phyloP scores from a whole-genome alignment of 2,113 vertebrate species.

The Podarcis raffonei region DNA sequence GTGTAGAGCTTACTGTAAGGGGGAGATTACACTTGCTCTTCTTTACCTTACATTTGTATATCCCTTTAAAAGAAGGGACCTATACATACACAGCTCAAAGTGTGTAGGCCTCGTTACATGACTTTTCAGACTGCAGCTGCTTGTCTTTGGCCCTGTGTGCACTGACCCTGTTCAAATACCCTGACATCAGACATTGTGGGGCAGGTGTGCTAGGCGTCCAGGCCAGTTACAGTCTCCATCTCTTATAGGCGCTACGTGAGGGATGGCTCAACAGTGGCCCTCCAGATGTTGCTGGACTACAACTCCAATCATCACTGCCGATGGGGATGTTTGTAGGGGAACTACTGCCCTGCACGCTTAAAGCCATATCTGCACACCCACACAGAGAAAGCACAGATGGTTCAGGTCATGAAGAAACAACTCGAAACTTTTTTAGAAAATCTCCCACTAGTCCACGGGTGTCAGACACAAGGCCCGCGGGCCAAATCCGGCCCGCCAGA shows the following conservation, averaged over 20 bases:
- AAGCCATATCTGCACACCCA: background rate
- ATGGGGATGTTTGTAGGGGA: too few species aligned
- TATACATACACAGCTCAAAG: background rate
- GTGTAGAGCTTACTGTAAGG: background rate
- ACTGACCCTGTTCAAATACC: background rate
- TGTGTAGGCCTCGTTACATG: background rate
- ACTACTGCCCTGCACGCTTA: background rate
- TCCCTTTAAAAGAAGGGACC: background rate
- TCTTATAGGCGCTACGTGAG: too few species aligned
- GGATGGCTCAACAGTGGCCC: too few species aligned
- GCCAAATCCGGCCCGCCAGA: too few species aligned
- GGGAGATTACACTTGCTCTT: background rate
- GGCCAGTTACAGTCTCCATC: background rate
- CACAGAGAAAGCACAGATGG: background rate
- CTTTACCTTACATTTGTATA: background rate
- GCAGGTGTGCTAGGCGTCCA: background rate
- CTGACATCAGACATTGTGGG: background rate
- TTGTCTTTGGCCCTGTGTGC: background rate
- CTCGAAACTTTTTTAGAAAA: slow-evolving; percentile 12
- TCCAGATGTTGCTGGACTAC: too few species aligned
- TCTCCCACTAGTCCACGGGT: slow-evolving; percentile 30
- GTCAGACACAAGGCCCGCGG: too few species aligned
- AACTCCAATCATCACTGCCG: too few species aligned
- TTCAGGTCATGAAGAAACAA: background rate
- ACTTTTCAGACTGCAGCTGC: background rate